These are phyloP conservation scores for Ophioninae sp. DNA, from an alignment of 2,888 invertebrate species.

Conservation along the genomic window DNA sequence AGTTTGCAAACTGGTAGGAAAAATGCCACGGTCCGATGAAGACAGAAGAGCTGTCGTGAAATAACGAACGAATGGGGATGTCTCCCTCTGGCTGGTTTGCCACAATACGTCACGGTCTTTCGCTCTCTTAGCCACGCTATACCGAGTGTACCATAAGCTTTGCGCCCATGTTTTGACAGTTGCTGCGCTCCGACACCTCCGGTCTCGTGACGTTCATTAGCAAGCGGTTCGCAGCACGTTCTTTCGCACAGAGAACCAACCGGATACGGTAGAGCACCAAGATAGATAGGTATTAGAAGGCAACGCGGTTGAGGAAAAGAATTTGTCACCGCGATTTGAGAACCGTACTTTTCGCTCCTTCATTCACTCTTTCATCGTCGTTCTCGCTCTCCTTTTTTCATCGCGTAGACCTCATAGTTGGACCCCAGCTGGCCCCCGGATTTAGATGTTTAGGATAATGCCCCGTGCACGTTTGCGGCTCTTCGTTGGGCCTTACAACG, in stretches of 20 bases:
- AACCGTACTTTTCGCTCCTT: slow-evolving; percentile 17
- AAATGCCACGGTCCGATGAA: slow-evolving; percentile 40
- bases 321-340: slow-evolving; percentile 29
- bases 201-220: slow-evolving; percentile 77
- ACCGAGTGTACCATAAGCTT: slow-evolving; percentile 49
- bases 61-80: slow-evolving; percentile 41
- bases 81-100: slow-evolving; percentile 34
- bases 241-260: neutral
- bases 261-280: neutral
- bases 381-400: slow-evolving; percentile 1
- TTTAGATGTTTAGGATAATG: slow-evolving; percentile 81
- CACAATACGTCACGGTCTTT: slow-evolving; percentile 63
- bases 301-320: neutral
- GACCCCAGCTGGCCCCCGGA: slow-evolving; percentile 79
- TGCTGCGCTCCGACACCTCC: slow-evolving; percentile 80
- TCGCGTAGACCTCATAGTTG: slow-evolving; percentile 43
- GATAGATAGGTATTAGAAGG: neutral
- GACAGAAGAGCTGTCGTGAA: slow-evolving; percentile 54
- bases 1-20: neutral
- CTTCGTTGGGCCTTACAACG: slow-evolving; percentile 74
- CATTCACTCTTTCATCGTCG: slow-evolving; percentile 13
- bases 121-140: slow-evolving; percentile 23
- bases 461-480: slow-evolving; percentile 70
- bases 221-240: slow-evolving; percentile 78
- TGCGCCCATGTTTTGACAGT: slow-evolving; percentile 80